Percentiles rank a stretch among this genome's conserved stretches.
phyloP scores from a whole-genome alignment of 2,113 vertebrate genomes.

The Callionymus lyra region DNA sequence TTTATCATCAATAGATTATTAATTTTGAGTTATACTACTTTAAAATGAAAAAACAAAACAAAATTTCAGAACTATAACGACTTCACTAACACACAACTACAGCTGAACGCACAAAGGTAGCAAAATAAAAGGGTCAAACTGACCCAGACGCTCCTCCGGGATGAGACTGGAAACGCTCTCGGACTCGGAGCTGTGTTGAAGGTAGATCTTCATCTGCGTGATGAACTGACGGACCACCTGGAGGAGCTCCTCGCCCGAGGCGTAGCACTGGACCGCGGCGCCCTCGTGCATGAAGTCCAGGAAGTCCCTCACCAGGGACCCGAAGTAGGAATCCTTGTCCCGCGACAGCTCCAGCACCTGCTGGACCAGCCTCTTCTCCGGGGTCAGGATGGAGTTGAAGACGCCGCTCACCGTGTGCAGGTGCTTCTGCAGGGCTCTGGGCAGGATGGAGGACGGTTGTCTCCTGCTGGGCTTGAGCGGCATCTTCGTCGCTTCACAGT shows the following conservation, averaged over 20 bases:
- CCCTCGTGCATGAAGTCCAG: constrained; percentile 87
- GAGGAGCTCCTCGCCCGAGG: constrained; percentile 83
- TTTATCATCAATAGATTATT: too few species aligned
- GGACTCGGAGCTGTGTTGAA: constrained; percentile 89
- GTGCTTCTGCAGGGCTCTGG: constrained; percentile 78
- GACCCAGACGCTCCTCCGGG: constrained; percentile 93
- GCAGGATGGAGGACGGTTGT: constrained; percentile 76
- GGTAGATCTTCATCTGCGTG: constrained; percentile 94
- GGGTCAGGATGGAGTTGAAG: constrained; percentile 87
- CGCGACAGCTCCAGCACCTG: constrained; percentile 78
- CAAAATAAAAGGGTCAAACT: constrained; percentile 35
- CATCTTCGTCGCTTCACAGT: constrained; percentile 49
- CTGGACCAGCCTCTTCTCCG: constrained; percentile 80
- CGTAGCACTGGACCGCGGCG: constrained; percentile 70
- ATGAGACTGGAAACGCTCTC: constrained; percentile 88
- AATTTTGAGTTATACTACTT: too few species aligned
- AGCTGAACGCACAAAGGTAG: background rate
- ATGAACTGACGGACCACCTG: constrained; percentile 96
- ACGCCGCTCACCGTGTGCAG: constrained; percentile 85
- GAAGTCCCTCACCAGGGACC: constrained; percentile 90
- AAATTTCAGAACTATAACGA: too few species aligned
- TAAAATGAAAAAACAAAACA: too few species aligned
- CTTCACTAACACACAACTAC: too few species aligned
- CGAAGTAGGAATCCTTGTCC: constrained; percentile 87
- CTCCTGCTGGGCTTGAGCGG: constrained; percentile 68